Evolutionary conservation across 2,888 invertebrate genomes (phyloP), one percentile per base, ranked within the genome.

Genomic region (Branchipolynoe longqiensis): DNA sequence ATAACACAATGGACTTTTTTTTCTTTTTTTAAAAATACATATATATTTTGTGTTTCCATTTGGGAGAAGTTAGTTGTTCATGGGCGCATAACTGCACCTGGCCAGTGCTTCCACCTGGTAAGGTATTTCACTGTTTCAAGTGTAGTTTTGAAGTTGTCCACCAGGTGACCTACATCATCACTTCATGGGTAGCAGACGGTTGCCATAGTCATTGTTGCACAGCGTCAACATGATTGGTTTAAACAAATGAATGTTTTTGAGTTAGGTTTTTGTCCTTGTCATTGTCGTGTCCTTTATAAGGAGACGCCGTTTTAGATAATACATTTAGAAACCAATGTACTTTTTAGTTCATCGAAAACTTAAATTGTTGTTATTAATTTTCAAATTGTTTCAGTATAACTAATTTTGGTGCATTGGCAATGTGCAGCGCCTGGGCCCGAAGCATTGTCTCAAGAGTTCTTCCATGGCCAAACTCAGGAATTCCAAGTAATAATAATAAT

Each of bases 381-480:
- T n/a, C n/a, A n/a, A n/a, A n/a, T n/a, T n/a, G n/a, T n/a, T n/a
- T n/a, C n/a, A n/a, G n/a, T n/a, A n/a, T n/a, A n/a, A n/a, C n/a
- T n/a, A n/a, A n/a, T n/a, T n/a, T n/a, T n/a, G n/a, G n/a, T n/a
- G n/a, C n/a, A n/a, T n/a, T n/a, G n/a, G n/a, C n/a, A n/a, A n/a
- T n/a, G n/a, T n/a, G n/a, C n/a, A n/a, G n/a, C 36, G 38, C 69
- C 69, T 38, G 14, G 69, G 69, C n/a, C 38, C 69, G 22, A 38
- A 69, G 69, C 69, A 69, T 69, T 1, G 69, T 69, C 31, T 31
- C 69, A 69, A 36, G 38, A n/a, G 69, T 69, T 69, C 69, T 69
- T 69, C 69, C 69, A 69, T 38, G 38, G 69, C 69, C 69, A 69
- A 69, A 69, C 69, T 69, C 69, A 69, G 69, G 69, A 69, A 69